A percentile compares a stretch with the other conserved stretches of the same genome.
Conservation (phyloP, 1,140 invertebrate species). For the Diprion similis region DNA sequence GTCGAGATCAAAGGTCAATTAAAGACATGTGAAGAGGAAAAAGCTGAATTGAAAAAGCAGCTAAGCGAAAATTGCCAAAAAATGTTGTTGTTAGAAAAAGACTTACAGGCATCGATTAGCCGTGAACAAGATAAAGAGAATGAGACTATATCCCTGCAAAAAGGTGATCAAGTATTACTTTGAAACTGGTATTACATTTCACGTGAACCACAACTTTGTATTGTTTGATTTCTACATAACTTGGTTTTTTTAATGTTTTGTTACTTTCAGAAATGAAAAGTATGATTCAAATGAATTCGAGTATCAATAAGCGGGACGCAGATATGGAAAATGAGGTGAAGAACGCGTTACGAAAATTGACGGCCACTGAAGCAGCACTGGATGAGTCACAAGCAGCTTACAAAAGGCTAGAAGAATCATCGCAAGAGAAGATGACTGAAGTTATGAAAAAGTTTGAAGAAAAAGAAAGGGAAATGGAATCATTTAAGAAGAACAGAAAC, state of each 20-base stretch:
- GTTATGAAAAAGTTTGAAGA: conserved; percentile 9
- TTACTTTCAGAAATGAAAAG: conserved; percentile 39
- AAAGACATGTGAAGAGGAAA: neutral
- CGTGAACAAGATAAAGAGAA: conserved; percentile 27
- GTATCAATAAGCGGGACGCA: conserved; percentile 20
- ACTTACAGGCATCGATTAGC: conserved; percentile 11
- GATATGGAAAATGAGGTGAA: conserved; percentile 44
- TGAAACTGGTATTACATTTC: neutral
- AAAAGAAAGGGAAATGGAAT: conserved; percentile 45
- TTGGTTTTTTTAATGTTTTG: neutral
- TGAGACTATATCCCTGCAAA: conserved; percentile 29
- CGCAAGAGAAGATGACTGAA: conserved; percentile 18
- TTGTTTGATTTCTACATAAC: neutral
- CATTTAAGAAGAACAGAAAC: conserved; percentile 46
- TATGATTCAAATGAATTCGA: conserved; percentile 31
- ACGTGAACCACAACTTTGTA: too few species aligned
- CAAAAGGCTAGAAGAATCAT: conserved; percentile 26
- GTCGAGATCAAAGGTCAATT: neutral
- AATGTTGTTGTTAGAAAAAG: conserved; percentile 19
- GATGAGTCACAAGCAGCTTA: conserved; percentile 27
- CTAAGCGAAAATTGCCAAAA: neutral
- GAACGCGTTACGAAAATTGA: conserved; percentile 34
- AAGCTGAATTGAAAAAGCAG: neutral
- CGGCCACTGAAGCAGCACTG: conserved; percentile 27
- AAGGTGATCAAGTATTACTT: conserved; percentile 17